Base-by-base conservation (phyloP, 2,113 vertebrate genomes). In the Megaceryle maxima region DNA sequence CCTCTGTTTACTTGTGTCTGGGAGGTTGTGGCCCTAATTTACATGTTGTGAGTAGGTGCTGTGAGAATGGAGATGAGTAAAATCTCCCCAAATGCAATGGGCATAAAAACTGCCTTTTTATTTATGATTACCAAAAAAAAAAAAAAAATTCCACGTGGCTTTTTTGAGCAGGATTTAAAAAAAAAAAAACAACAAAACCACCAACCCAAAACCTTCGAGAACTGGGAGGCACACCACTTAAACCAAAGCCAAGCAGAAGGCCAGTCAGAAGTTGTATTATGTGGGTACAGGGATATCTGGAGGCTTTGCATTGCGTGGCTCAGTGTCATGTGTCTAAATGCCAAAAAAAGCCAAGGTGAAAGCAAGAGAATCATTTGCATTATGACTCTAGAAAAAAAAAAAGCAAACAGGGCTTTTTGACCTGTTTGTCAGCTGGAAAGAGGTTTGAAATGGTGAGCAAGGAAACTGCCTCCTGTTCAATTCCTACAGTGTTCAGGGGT, bases 281-380 rank as follows among this genome's bases (percentile, higher is more conserved):
- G 33, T 12, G 64, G 59, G 72, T 19, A 66, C 28, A 63, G 83
- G 22, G 68, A 74, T 77, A 86, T 26, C 83, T 2, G 28, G 60
- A 63, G 73, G 83, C 68, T 33, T 63, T 63, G 50, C 46, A 51
- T 5, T 70, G 79, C 68, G 66, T 39, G 43, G 55, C 22, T n/a
- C 35, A 74, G 87, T 12, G 69, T 93, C 94, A 80, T 79, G 72
- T 94, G 92, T 79, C 89, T 6, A 16, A 87, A 50, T 3, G 81
- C 90, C 94, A 97, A 74, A 69, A 70, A 92, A 67, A 92, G 78
- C 93, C 92, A 94, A 96, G 94, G 94, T 84, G 90, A 94, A 95
- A 96, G 64, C 92, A 92, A 92, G 87, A 94, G 80, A 94, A 96
- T 90, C 90, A 95, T 93, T 92, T 92, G 95, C 93, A 96, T 88